Evolutionary conservation across 2,888 invertebrate species (phyloP).

Genomic region (Falcaria lacertinaria): DNA sequence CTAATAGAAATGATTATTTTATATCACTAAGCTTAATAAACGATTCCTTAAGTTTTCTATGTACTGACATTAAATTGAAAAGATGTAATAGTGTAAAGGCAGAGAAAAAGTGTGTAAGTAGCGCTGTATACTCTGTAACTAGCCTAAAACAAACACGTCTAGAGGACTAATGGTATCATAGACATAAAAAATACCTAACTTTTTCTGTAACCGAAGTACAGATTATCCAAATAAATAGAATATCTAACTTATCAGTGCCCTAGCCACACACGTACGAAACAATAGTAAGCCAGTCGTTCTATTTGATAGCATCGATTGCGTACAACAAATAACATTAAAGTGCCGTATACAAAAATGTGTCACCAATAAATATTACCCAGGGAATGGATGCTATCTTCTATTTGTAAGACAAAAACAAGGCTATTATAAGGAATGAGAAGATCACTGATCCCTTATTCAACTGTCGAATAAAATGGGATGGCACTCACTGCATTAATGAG

Average conservation of each 20-base stretch:
- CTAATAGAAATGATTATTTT: too few species aligned
- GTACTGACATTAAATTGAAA: too few species aligned
- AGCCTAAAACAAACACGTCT: too few species aligned
- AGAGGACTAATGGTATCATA: too few species aligned
- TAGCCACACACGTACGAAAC: constrained; percentile 5
- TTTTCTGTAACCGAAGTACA: too few species aligned
- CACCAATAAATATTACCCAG: constrained; percentile 27
- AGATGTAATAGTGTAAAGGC: too few species aligned
- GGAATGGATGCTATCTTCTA: constrained; percentile 47
- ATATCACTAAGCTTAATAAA: too few species aligned
- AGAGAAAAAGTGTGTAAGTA: too few species aligned
- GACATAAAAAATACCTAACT: too few species aligned
- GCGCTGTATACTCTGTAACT: too few species aligned
- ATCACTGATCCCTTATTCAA: constrained; percentile 34
- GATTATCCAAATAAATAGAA: neutral
- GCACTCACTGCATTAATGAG: constrained; percentile 53
- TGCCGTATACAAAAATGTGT: constrained; percentile 24
- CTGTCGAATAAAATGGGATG: constrained; percentile 39
- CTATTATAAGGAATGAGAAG: constrained; percentile 45
- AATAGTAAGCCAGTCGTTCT: constrained; percentile 11
- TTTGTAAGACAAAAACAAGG: constrained; percentile 59
- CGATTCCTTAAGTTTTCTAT: too few species aligned
- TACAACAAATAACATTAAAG: constrained; percentile 19
- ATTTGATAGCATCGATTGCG: constrained; percentile 4
- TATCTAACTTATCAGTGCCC: neutral